Percentiles rank a stretch among this genome's conserved stretches.
Evolutionary conservation across 2,797 vertebrate genomes (phyloP).

Genomic region (Tarsius wallacei): DNA sequence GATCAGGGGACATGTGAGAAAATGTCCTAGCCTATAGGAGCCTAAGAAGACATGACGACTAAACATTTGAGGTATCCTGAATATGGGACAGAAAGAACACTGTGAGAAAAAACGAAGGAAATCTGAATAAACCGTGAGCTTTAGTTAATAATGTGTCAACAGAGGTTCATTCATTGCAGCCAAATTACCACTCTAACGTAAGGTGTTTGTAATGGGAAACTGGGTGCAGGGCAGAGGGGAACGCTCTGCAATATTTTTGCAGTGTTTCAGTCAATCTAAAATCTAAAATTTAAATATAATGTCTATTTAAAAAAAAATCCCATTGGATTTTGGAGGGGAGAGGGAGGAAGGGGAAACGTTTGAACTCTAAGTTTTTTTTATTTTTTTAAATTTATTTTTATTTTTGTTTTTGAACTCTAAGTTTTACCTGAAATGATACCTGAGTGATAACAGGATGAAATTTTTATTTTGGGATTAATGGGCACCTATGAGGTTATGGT

Average conservation of each 20-base stretch:
- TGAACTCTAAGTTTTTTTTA: too few relatives aligned
- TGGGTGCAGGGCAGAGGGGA: not conserved
- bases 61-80: accelerated
- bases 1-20: not conserved
- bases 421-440: not conserved
- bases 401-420: not conserved
- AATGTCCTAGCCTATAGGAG: not conserved
- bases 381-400: not conserved
- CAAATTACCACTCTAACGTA: not conserved
- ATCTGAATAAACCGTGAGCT: not conserved
- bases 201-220: not conserved
- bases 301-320: not conserved
- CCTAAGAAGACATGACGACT: not conserved
- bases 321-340: not conserved
- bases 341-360: not conserved
- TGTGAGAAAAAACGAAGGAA: not conserved
- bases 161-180: not conserved
- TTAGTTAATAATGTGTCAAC: not conserved
- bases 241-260: not conserved
- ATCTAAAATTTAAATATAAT: not conserved
- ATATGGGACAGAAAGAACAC: not conserved
- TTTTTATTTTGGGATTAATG: not conserved
- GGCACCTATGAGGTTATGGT: not conserved
- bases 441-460: too few relatives aligned
- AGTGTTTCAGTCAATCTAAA: not conserved